Conservation (phyloP, 2,888 invertebrate genomes). For the Margaritifera margaritifera region DNA sequence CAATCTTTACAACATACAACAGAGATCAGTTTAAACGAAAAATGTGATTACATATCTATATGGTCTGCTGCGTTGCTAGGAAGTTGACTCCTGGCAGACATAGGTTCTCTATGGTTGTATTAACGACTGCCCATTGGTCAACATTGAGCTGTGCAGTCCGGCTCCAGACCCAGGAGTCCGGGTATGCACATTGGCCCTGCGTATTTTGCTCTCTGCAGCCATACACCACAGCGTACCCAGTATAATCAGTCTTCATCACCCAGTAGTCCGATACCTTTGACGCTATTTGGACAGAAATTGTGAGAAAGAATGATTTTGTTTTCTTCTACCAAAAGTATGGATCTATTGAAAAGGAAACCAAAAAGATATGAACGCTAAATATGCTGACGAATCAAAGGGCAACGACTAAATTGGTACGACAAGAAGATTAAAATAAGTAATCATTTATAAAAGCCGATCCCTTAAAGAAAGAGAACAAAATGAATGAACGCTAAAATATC, state of each 20-base stretch:
- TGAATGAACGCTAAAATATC: no score
- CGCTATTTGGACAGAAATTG: background rate
- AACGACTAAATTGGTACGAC: no score
- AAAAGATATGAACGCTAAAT: background rate
- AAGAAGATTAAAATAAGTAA: no score
- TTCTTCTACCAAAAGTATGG: no score
- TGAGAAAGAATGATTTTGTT: no score
- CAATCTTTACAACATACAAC: no score
- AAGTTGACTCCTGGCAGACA: slow-evolving; percentile 1
- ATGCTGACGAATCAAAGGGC: no score
- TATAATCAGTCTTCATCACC: slow-evolving; percentile 7
- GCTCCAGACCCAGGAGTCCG: background rate
- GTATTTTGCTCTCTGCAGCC: background rate
- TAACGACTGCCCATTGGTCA: background rate
- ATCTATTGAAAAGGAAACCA: no score
- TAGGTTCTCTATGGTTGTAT: background rate
- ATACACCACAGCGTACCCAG: slow-evolving; percentile 1
- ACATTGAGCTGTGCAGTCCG: background rate
- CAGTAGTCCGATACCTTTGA: background rate
- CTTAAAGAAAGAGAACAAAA: no score
- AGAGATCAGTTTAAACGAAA: no score
- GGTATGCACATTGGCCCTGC: background rate
- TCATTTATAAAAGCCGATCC: no score
- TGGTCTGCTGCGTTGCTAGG: slow-evolving; percentile 1
- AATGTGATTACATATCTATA: no score